Evolutionary conservation across 2,113 vertebrate species (phyloP), one percentile per base, ranked within the genome.

Genomic region (Nothoprocta pentlandii): DNA sequence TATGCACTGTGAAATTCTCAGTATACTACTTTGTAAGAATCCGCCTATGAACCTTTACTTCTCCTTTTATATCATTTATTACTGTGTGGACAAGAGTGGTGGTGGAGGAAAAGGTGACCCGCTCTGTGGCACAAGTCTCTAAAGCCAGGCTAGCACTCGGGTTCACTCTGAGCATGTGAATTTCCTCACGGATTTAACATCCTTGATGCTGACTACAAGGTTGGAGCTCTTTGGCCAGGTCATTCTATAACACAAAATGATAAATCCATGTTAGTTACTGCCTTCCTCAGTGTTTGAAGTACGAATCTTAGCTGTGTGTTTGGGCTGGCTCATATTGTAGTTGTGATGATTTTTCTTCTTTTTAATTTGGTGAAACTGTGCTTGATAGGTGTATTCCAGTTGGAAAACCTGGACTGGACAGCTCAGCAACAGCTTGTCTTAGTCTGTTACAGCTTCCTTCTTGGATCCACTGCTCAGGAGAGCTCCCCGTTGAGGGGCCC

Each of bases 121-220:
- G 9, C 15, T 36, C 9, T 5, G 1, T 0, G 14, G 12, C 5
- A 2, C 4, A 34, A 19, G 39, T 62, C 36, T 67, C 16, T 36
- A 7, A 22, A 80, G 20, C 10, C 41, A 78, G 22, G 10, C 62
- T 34, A 32, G 51, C 41, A 9, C n/a, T 80, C 20, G 17, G 7
- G 25, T 59, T 68, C 26, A 13, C 2, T n/a, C 41, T n/a, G 22
- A 63, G 41, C 28, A 32, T 70, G 23, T 10, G 44, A 15, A 21
- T 85, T 81, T 73, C 36, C 42, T 81, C n/a, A 8, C 39, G 7
- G 59, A 53, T 30, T 61, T 54, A 75, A 87, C 70, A 7, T 8
- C 9, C 17, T 69, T 91, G 25, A 58, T 63, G 79, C 3, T 2
- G 1, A 41, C 63, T 85, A 47, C 0, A 5, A 7, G n/a, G 16